A percentile compares a stretch with the other conserved stretches of the same genome.
phyloP scores from a whole-genome alignment of 2,113 vertebrate species.

The Vidua chalybeata region DNA sequence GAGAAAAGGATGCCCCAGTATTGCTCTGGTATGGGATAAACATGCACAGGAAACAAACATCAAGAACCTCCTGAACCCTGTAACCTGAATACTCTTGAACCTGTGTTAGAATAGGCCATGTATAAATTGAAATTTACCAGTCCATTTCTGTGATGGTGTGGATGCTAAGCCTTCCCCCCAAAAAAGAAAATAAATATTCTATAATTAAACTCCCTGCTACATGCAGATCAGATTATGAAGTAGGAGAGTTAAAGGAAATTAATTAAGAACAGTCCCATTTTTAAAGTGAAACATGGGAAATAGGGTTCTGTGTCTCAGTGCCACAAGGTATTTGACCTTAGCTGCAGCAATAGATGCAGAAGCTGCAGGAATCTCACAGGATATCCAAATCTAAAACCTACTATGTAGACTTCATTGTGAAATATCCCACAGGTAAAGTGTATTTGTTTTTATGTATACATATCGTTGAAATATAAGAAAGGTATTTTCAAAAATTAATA shows the following conservation, averaged over 20 bases:
- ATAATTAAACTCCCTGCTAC: neutral
- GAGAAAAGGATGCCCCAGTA: neutral
- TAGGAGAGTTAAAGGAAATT: neutral
- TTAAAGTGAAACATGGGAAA: neutral
- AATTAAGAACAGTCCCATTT: neutral
- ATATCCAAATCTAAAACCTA: neutral
- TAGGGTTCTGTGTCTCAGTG: neutral
- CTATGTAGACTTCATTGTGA: neutral
- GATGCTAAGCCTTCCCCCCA: neutral
- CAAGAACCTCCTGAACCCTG: rapidly evolving
- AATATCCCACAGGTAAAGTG: rapidly evolving
- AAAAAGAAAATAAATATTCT: neutral
- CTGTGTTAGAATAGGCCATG: neutral
- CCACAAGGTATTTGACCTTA: neutral
- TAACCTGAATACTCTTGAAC: neutral
- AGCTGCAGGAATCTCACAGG: neutral
- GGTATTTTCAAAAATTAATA: neutral
- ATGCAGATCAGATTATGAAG: neutral
- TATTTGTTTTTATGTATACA: neutral
- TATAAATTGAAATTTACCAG: neutral
- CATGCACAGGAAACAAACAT: neutral
- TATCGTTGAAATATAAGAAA: neutral
- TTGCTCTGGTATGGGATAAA: neutral
- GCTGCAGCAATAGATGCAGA: neutral
- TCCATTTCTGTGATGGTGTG: neutral